Evolutionary conservation across 2,113 vertebrate species (phyloP).

Genomic region (Gasterosteus nipponicus): DNA sequence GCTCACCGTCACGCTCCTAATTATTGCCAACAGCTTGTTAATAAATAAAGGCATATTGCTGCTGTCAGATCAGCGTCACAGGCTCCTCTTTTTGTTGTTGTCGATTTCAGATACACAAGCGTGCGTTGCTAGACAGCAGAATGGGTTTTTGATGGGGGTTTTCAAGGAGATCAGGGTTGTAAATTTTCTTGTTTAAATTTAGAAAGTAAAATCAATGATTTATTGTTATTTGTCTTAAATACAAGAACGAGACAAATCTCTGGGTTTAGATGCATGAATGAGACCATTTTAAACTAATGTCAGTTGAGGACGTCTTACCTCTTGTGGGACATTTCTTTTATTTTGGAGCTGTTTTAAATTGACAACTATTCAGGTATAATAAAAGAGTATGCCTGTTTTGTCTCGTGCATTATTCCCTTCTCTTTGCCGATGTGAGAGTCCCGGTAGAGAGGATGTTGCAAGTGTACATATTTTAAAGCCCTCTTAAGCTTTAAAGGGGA

Average conservation of each 20-base stretch:
- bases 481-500: no score
- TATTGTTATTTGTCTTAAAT: background rate
- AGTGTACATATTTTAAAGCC: no score
- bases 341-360: background rate
- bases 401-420: background rate
- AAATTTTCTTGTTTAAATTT: background rate
- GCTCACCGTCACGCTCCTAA: slow-evolving; percentile 52
- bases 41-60: slow-evolving; percentile 66
- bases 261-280: background rate
- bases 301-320: background rate
- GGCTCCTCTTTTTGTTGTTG: background rate
- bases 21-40: slow-evolving; percentile 59
- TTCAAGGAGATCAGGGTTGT: background rate
- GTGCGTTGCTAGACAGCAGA: background rate
- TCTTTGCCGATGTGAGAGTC: background rate
- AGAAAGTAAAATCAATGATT: background rate
- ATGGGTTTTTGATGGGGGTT: background rate
- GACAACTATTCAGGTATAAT: background rate
- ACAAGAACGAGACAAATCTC: background rate
- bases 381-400: background rate
- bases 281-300: background rate
- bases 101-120: background rate
- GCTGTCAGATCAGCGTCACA: slow-evolving; percentile 44
- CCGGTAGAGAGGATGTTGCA: no score
- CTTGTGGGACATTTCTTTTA: background rate